A percentile compares a stretch with the other conserved stretches of the same genome.
phyloP scores from a whole-genome alignment of 2,797 vertebrate genomes.

The Semotilus atromaculatus region DNA sequence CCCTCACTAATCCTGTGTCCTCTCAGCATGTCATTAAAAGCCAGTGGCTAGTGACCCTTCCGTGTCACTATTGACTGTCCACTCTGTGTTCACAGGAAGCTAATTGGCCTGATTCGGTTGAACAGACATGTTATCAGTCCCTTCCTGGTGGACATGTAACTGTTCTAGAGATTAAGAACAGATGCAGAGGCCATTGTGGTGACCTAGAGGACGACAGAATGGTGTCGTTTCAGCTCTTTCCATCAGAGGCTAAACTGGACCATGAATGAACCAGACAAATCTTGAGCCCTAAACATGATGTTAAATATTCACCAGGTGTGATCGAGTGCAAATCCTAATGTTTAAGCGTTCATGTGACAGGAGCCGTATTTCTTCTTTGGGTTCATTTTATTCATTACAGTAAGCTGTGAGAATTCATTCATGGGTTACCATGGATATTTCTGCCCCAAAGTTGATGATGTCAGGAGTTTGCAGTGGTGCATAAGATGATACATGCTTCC shows the following conservation, averaged over 20 bases:
- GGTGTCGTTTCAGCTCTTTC: background rate
- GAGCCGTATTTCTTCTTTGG: background rate
- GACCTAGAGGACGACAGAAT: background rate
- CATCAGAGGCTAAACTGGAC: background rate
- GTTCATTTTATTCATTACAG: slow-evolving; percentile 21
- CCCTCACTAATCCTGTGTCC: slow-evolving; percentile 8
- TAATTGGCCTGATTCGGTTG: slow-evolving; percentile 38
- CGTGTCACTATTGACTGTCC: slow-evolving; percentile 45
- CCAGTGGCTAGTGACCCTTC: slow-evolving; percentile 6
- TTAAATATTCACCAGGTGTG: background rate
- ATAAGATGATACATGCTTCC: slow-evolving; percentile 15
- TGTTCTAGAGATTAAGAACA: background rate
- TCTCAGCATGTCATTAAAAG: slow-evolving; percentile 43
- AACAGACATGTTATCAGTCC: slow-evolving; percentile 35
- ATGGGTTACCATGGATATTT: slow-evolving; percentile 38
- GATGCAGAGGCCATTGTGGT: background rate
- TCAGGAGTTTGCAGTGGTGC: background rate
- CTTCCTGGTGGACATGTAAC: slow-evolving; percentile 27
- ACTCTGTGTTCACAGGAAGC: slow-evolving; percentile 48
- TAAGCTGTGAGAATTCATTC: slow-evolving; percentile 25
- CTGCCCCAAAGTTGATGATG: slow-evolving; percentile 21
- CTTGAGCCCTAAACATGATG: background rate
- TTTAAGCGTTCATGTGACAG: background rate
- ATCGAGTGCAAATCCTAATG: background rate
- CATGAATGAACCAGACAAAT: background rate